Conservation (phyloP, 2,888 invertebrate species). For the Nomada lathburiana region DNA sequence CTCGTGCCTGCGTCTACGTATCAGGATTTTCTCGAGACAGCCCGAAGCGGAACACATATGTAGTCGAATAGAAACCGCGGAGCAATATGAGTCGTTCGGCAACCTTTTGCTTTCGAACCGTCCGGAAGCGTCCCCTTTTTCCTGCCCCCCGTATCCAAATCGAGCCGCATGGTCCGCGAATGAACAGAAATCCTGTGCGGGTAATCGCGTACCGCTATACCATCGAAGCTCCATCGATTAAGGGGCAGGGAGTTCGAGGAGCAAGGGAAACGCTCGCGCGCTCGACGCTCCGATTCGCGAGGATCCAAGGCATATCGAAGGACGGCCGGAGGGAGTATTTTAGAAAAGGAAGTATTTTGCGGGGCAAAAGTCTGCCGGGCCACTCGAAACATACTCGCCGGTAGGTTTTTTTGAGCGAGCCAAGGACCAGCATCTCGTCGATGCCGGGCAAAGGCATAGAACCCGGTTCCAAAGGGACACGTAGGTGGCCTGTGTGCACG, state of each 20-base stretch:
- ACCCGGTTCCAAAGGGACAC: background rate
- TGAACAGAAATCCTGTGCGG: background rate
- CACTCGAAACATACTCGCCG: constrained; percentile 9
- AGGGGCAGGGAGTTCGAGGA: background rate
- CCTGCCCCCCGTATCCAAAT: background rate
- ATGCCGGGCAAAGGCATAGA: constrained; percentile 4
- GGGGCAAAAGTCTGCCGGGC: background rate
- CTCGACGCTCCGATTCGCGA: background rate
- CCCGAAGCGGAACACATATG: background rate
- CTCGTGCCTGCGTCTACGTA: background rate
- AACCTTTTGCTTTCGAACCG: background rate
- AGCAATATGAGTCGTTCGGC: constrained; percentile 9
- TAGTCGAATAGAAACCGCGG: background rate
- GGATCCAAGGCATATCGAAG: constrained; percentile 22
- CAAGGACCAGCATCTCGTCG: constrained; percentile 27
- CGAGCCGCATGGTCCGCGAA: background rate
- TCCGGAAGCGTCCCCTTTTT: background rate
- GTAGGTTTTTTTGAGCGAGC: background rate
- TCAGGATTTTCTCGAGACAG: background rate
- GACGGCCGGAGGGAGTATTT: constrained; percentile 35
- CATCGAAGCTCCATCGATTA: background rate
- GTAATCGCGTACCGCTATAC: background rate
- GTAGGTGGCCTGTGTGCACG: constrained; percentile 1
- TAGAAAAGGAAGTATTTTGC: background rate
- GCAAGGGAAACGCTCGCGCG: background rate